These are phyloP conservation scores for Coboldia fuscipes DNA, from an alignment of 1,140 invertebrate genomes.

Conservation along the genomic window DNA sequence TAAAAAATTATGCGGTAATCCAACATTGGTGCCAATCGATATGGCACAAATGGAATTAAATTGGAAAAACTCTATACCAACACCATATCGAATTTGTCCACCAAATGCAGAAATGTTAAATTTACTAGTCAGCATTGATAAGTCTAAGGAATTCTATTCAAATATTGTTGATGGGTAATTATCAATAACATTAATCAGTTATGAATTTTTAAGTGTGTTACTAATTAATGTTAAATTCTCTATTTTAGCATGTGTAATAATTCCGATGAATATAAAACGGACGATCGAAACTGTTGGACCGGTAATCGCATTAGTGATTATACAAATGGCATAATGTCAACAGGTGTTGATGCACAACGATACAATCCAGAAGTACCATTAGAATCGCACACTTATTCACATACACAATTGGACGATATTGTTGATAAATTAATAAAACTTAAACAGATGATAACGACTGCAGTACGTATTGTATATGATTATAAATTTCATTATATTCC, in stretches of 20 bases:
- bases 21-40: constrained; percentile 13
- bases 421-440: constrained; percentile 19
- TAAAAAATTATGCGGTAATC: constrained; percentile 18
- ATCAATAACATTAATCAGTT: not conserved
- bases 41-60: constrained; percentile 6
- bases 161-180: constrained; percentile 20
- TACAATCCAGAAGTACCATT: constrained; percentile 20
- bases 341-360: constrained; percentile 13
- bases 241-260: constrained; percentile 15
- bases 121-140: constrained; percentile 17
- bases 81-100: constrained; percentile 14
- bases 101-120: constrained; percentile 14
- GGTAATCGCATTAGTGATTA: constrained; percentile 20
- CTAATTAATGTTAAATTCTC: not conserved
- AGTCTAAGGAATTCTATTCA: constrained; percentile 19
- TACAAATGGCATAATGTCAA: constrained; percentile 12
- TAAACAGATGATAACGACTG: constrained; percentile 13
- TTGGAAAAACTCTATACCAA: too few relatives aligned
- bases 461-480: constrained; percentile 8
- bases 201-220: not conserved
- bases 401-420: constrained; percentile 13
- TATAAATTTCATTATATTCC: not conserved
- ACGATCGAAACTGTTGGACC: constrained; percentile 19
- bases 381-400: constrained; percentile 6
- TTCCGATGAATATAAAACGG: constrained; percentile 11